Percentiles rank a stretch among this genome's conserved stretches.
phyloP scores from a whole-genome alignment of 2,888 invertebrate genomes.

The Hesperia comma region DNA sequence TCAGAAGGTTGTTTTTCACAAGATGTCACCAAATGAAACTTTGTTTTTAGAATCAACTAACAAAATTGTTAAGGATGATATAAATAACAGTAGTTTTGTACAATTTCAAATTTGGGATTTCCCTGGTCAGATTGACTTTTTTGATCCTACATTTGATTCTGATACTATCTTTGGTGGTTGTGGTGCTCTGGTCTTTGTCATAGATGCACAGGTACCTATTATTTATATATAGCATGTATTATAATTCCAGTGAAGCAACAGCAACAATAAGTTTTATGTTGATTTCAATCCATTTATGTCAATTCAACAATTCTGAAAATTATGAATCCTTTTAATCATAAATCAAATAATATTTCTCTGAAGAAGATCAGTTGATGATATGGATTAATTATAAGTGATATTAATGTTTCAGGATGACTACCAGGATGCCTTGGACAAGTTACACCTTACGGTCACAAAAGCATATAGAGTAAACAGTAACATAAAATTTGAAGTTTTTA shows the following conservation, averaged over 20 bases:
- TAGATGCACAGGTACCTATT: slow-evolving; percentile 93
- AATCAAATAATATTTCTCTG: too few species aligned
- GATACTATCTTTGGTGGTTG: slow-evolving; percentile 98
- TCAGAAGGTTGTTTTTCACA: slow-evolving; percentile 99
- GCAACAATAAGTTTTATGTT: too few species aligned
- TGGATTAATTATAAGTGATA: neutral
- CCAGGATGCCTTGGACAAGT: slow-evolving; percentile 95
- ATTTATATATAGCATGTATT: neutral
- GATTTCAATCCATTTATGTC: too few species aligned
- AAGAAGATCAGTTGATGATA: too few species aligned
- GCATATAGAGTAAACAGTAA: slow-evolving; percentile 97
- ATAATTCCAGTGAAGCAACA: too few species aligned
- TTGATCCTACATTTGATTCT: slow-evolving; percentile 97
- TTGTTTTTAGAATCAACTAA: slow-evolving; percentile 99
- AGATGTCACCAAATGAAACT: slow-evolving; percentile 99
- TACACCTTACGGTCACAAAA: slow-evolving; percentile 96
- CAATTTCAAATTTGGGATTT: slow-evolving; percentile 99
- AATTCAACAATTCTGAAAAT: too few species aligned
- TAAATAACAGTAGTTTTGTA: slow-evolving; percentile 97
- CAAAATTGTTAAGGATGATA: slow-evolving; percentile 99
- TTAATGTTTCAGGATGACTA: slow-evolving; percentile 92
- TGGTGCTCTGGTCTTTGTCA: slow-evolving; percentile 99
- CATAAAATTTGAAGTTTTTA: slow-evolving; percentile 99
- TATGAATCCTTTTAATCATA: too few species aligned
- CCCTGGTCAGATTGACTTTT: slow-evolving; percentile 99